Base-by-base conservation (phyloP, 1,140 invertebrate species). In the Drosophila nebulosa region DNA sequence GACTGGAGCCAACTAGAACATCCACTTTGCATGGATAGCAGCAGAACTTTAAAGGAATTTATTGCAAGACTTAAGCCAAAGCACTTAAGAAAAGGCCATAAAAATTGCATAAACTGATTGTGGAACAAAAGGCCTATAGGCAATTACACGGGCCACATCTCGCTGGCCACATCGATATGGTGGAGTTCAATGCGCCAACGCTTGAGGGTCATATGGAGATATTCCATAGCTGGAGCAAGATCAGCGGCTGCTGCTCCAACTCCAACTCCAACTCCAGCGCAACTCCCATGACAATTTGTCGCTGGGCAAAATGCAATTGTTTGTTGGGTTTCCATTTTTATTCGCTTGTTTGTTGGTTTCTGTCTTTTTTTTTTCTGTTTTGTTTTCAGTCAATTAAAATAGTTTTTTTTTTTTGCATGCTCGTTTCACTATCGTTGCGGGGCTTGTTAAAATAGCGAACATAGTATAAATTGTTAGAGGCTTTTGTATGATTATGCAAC, bases 211-310 rank as follows among this genome's bases (percentile, higher is more conserved):
- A 78, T 72, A 81, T 71, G 58, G 24, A 39, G 32, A 46, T 46
- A 21, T 2, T 21, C n/a, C 18, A 21, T 21, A 46, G 30, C 10
- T 32, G 10, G 30, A 32, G 30, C 30, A 32, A 46, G 14, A 58
- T 42, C 68, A 24, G 27, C 52, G 10, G 14, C 36, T 53, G 21
- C 51, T 27, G 9, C 27, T 64, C 16, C 36, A 64, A 24, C 46
- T 59, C 51, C 35, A n/a, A 12, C 51, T 64, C 21, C 36, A 64
- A 30, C 55, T 59, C 3, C 60, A 27, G 6, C 36, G n/a, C 77
- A 80, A 85, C 74, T 86, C 83, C 83, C 83, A 88, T 88, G 83
- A 88, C 83, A 88, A 88, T 88, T 88, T 88, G 83, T 88, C 83
- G 83, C 70, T 86, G 61, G 74, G 63, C 83, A 74, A 86, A 85